Evolutionary conservation across 2,113 vertebrate species (phyloP).

Genomic region (Narcine bancroftii): DNA sequence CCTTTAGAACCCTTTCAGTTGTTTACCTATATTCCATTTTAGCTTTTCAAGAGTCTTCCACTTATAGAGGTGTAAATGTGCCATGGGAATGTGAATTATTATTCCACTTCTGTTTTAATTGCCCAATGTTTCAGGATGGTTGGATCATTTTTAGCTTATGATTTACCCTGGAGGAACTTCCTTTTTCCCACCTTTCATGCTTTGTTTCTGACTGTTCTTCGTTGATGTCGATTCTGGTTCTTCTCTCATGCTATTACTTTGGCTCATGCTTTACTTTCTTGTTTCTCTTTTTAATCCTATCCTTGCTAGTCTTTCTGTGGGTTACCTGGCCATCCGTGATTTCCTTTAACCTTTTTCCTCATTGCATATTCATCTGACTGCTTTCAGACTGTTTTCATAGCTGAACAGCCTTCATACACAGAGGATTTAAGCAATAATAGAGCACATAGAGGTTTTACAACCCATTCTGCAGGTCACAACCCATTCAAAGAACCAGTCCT

Average conservation of each 20-base stretch:
- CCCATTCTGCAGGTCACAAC: background rate
- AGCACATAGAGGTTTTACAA: background rate
- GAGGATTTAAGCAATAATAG: background rate
- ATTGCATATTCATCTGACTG: background rate
- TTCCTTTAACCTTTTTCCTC: background rate
- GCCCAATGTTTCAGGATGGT: background rate
- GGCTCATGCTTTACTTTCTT: background rate
- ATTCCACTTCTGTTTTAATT: background rate
- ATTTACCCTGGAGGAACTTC: background rate
- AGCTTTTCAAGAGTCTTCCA: background rate
- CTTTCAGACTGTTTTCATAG: background rate
- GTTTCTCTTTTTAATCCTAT: background rate
- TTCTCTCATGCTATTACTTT: background rate
- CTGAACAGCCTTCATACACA: background rate
- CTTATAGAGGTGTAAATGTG: background rate
- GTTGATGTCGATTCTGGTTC: background rate
- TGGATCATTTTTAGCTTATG: background rate
- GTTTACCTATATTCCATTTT: background rate
- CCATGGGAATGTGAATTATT: background rate
- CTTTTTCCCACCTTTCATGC: too few species aligned
- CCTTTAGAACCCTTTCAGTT: background rate
- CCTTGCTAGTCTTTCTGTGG: too few species aligned
- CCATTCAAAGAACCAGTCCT: background rate
- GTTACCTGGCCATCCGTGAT: background rate
- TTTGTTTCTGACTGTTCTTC: background rate